These are phyloP conservation scores for Epizoanthus ramosus DNA, from an alignment of 92 coral and sea anemone genomes.

Conservation along the genomic window DNA sequence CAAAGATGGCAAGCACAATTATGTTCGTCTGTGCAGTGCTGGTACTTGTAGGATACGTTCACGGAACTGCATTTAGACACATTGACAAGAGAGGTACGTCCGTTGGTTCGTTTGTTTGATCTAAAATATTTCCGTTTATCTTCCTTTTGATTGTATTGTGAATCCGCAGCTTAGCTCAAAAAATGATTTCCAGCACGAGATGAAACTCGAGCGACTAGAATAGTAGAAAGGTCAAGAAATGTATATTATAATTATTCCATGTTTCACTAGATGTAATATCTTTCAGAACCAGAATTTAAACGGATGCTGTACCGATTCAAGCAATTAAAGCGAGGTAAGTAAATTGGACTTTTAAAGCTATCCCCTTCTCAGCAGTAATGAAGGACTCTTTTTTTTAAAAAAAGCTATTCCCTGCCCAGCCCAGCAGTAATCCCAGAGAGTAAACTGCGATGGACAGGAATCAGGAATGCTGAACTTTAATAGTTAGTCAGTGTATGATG, in stretches of 20 bases:
- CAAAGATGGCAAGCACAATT: slow-evolving; percentile 22
- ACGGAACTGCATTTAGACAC: slow-evolving; percentile 3
- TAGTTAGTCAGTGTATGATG: no score
- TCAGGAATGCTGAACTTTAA: no score
- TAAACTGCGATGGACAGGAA: no score
- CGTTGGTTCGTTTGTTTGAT: background rate
- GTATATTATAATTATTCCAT: no score
- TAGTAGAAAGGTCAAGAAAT: background rate
- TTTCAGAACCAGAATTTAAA: slow-evolving; percentile 35
- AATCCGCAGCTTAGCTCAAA: background rate
- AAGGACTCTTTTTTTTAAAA: no score
- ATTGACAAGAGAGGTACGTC: slow-evolving; percentile 34
- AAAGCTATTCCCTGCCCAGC: no score
- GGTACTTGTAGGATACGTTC: background rate
- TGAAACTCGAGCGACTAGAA: background rate
- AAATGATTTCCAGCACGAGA: background rate
- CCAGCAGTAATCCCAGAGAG: no score
- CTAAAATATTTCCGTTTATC: no score
- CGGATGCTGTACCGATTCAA: slow-evolving; percentile 34
- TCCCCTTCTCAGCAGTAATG: no score
- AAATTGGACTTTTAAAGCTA: background rate
- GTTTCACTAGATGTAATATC: background rate
- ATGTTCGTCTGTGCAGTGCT: slow-evolving; percentile 5
- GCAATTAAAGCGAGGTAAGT: slow-evolving; percentile 38
- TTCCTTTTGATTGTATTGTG: no score